These are phyloP conservation scores for Lordiphosa fenestrarum DNA, from an alignment of 2,888 invertebrate genomes.

Conservation along the genomic window DNA sequence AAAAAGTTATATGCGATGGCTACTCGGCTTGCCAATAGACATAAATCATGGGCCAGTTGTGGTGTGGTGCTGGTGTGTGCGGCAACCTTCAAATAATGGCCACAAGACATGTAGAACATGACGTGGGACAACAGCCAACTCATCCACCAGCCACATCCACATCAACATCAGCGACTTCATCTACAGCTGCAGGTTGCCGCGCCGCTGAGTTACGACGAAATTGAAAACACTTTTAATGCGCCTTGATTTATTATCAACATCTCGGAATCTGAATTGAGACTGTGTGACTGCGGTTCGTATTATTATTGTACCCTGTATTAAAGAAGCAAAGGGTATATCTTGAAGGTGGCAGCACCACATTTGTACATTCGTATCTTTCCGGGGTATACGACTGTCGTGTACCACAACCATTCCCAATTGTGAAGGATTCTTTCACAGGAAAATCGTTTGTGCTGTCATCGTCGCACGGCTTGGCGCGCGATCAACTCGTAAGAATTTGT, in stretches of 20 bases:
- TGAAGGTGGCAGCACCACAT: too few species aligned
- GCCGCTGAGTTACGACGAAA: constrained; percentile 56
- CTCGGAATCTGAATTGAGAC: constrained; percentile 25
- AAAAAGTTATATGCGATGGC: constrained; percentile 37
- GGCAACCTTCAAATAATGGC: constrained; percentile 63
- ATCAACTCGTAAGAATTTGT: constrained; percentile 53
- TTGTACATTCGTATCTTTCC: too few species aligned
- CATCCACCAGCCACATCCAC: constrained; percentile 40
- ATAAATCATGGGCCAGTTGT: constrained; percentile 66
- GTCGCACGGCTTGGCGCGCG: constrained; percentile 35
- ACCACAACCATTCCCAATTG: constrained; percentile 18
- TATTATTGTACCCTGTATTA: too few species aligned
- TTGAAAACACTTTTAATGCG: constrained; percentile 69
- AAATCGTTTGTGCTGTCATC: constrained; percentile 52
- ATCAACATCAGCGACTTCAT: constrained; percentile 58
- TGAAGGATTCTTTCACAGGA: constrained; percentile 59
- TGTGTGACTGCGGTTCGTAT: constrained; percentile 36
- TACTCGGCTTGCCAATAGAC: constrained; percentile 63
- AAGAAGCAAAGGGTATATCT: too few species aligned
- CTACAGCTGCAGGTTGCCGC: constrained; percentile 51
- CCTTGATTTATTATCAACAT: constrained; percentile 65
- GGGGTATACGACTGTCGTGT: too few species aligned
- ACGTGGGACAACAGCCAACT: constrained; percentile 58
- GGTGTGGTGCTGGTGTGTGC: too few species aligned
- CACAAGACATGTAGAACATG: constrained; percentile 63